phyloP scores from a whole-genome alignment of 2,797 vertebrate genomes.

The Diceros bicornis region DNA sequence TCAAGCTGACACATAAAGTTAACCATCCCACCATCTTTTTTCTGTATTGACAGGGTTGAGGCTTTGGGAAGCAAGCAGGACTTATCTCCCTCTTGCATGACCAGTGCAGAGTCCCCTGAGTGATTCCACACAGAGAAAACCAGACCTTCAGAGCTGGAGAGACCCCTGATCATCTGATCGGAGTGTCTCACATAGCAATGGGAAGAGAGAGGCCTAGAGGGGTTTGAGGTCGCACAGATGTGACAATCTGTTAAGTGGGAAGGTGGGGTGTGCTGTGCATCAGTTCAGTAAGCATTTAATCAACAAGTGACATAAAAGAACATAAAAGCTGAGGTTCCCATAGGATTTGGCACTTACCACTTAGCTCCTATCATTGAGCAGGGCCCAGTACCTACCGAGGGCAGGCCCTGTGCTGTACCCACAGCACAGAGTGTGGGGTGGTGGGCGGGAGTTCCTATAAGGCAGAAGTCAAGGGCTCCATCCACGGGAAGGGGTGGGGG shows the following conservation, averaged over 20 bases:
- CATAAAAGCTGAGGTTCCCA: neutral
- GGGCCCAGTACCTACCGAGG: neutral
- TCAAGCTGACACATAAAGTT: neutral
- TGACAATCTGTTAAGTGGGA: neutral
- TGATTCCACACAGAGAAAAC: neutral
- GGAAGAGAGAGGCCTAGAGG: neutral
- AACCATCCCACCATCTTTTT: neutral
- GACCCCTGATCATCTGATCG: neutral
- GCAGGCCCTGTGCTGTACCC: neutral
- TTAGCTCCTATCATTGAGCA: neutral
- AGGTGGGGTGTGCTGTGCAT: too few species aligned
- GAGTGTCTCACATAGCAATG: neutral
- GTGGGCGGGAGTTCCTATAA: too few species aligned
- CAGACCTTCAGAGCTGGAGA: neutral
- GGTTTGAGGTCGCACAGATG: neutral
- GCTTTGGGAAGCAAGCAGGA: neutral
- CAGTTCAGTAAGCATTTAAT: neutral
- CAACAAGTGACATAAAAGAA: neutral
- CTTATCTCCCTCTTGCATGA: neutral
- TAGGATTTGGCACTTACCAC: neutral
- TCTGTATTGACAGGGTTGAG: neutral
- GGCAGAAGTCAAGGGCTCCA: neutral
- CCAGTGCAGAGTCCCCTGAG: neutral
- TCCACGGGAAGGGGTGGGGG: neutral
- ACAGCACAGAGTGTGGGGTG: too few species aligned